A percentile compares a stretch with the other conserved stretches of the same genome.
These are phyloP conservation scores for Mongoloraphidia duomilia DNA, from an alignment of 2,888 invertebrate species.

Conservation along the genomic window DNA sequence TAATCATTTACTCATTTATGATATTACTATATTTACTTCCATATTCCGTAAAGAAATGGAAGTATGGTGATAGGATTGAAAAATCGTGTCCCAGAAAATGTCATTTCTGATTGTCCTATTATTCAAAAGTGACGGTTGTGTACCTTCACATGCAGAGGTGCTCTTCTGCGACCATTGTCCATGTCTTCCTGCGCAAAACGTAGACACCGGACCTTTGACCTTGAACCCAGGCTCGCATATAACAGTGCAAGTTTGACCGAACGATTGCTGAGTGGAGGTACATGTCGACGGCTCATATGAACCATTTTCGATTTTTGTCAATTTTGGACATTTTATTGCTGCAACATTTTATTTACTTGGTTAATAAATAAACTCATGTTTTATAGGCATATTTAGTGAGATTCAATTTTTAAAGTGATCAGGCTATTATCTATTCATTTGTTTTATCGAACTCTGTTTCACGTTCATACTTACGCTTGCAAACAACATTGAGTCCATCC, in stretches of 20 bases:
- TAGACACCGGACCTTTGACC: slow-evolving; percentile 36
- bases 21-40: no score
- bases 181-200: slow-evolving; percentile 38
- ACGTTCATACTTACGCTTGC: slow-evolving; percentile 38
- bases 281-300: slow-evolving; percentile 38
- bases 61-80: no score
- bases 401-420: neutral
- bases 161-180: slow-evolving; percentile 38
- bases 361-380: neutral
- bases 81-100: no score
- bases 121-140: neutral
- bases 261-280: slow-evolving; percentile 36
- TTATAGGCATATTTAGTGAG: neutral
- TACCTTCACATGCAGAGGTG: slow-evolving; percentile 19
- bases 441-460: neutral
- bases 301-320: slow-evolving; percentile 37
- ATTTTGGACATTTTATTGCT: slow-evolving; percentile 34
- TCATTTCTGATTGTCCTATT: neutral
- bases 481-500: slow-evolving; percentile 50
- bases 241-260: slow-evolving; percentile 41
- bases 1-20: no score
- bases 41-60: no score
- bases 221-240: slow-evolving; percentile 43
- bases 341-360: neutral
- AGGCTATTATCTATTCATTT: neutral